Conservation (phyloP, 2,888 invertebrate species). For the Trichogramma dendrolimi region DNA sequence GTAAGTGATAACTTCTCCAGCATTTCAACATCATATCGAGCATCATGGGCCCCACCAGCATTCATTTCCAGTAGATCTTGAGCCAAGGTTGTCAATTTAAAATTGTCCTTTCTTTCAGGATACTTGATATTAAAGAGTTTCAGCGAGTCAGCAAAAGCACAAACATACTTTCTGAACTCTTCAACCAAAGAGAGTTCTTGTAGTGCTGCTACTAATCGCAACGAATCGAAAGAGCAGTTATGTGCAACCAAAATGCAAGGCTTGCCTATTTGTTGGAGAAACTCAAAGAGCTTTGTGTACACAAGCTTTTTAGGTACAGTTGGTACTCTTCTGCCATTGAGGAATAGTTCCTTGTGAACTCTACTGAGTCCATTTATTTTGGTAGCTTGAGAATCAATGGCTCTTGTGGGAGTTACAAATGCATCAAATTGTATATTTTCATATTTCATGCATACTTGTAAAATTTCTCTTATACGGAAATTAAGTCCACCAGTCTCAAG, state of each 20-base stretch:
- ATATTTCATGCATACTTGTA: slow-evolving; percentile 18
- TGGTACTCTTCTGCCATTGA: slow-evolving; percentile 11
- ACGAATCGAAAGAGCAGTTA: slow-evolving; percentile 18
- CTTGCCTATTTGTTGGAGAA: slow-evolving; percentile 12
- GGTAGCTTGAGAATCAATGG: slow-evolving; percentile 4
- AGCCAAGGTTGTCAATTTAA: too few relatives aligned
- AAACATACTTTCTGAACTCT: neutral
- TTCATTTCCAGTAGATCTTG: too few relatives aligned
- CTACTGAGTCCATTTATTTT: slow-evolving; percentile 15
- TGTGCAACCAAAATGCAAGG: slow-evolving; percentile 19
- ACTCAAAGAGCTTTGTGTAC: slow-evolving; percentile 7
- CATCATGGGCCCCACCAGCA: too few relatives aligned
- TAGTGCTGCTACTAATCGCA: neutral
- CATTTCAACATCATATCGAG: too few relatives aligned
- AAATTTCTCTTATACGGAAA: slow-evolving; percentile 14
- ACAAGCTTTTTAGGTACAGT: slow-evolving; percentile 9
- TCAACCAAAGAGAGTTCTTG: neutral
- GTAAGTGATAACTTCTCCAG: too few relatives aligned
- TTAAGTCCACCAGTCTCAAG: slow-evolving; percentile 14
- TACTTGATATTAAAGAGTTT: too few relatives aligned
- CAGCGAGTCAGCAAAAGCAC: neutral
- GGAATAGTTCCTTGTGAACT: slow-evolving; percentile 9
- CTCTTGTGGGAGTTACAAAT: slow-evolving; percentile 15
- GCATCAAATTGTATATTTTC: slow-evolving; percentile 6
- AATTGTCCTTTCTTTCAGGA: too few relatives aligned